phyloP scores from a whole-genome alignment of 2,888 invertebrate genomes.

The Trissolcus japonicus region DNA sequence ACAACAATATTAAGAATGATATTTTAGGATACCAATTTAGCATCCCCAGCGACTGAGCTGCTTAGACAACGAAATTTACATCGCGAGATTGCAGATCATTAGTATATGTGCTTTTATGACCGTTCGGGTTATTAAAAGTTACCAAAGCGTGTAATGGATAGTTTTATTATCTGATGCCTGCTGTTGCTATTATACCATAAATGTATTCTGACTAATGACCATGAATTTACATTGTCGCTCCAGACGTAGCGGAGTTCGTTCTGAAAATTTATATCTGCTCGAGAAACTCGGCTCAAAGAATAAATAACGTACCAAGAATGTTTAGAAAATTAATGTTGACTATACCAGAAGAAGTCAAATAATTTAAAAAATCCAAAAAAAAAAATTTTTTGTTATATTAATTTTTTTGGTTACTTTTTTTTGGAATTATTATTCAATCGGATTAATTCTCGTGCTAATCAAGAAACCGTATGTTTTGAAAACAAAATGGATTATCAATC shows the following conservation, averaged over 20 bases:
- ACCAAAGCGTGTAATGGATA: conserved; percentile 21
- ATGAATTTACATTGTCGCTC: conserved; percentile 25
- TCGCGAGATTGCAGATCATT: conserved; percentile 23
- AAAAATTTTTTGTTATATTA: too few relatives aligned
- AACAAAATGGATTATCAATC: background rate
- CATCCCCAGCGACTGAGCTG: conserved; percentile 14
- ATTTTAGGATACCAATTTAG: conserved; percentile 26
- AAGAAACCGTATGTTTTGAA: too few relatives aligned
- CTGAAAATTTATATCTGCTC: background rate
- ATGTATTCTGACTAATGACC: conserved; percentile 33
- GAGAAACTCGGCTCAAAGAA: background rate
- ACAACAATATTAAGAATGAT: conserved; percentile 25
- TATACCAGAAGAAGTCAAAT: too few relatives aligned
- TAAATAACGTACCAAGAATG: conserved; percentile 2
- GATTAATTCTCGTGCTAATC: too few relatives aligned
- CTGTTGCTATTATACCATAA: conserved; percentile 24
- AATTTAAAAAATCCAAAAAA: too few relatives aligned
- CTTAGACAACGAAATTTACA: conserved; percentile 32
- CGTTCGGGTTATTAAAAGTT: conserved; percentile 11
- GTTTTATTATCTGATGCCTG: conserved; percentile 29
- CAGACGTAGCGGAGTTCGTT: background rate
- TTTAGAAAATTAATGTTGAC: too few relatives aligned
- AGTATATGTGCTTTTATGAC: conserved; percentile 15
- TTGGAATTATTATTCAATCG: too few relatives aligned
- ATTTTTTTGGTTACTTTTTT: too few relatives aligned